Evolutionary conservation across 2,888 invertebrate genomes (phyloP).

Genomic region (Saturnia pavonia): DNA sequence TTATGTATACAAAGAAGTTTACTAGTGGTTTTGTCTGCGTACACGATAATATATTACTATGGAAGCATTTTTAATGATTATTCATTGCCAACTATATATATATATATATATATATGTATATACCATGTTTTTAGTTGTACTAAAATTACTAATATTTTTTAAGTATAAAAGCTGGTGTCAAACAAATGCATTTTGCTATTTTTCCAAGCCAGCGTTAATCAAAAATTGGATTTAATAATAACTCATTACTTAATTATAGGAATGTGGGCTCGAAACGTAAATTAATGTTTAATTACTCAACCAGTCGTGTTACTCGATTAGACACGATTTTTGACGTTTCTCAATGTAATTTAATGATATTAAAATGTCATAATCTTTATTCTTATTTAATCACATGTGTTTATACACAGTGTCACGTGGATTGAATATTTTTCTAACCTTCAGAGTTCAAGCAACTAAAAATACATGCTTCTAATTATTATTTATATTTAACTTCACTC

Average conservation of each 20-base stretch:
- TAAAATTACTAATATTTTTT: too few relatives aligned
- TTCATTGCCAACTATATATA: background rate
- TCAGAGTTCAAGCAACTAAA: too few relatives aligned
- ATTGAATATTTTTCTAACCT: too few relatives aligned
- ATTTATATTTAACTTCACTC: too few relatives aligned
- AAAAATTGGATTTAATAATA: background rate
- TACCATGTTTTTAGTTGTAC: too few relatives aligned
- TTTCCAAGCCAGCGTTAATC: background rate
- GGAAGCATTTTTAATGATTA: background rate
- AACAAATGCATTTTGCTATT: background rate
- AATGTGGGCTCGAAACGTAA: background rate
- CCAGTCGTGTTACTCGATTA: background rate
- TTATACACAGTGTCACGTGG: too few relatives aligned
- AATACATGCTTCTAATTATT: too few relatives aligned
- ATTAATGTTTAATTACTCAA: background rate
- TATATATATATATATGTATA: too few relatives aligned
- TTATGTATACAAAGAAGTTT: background rate
- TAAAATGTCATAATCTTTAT: background rate
- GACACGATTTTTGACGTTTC: background rate
- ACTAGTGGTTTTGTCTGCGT: background rate
- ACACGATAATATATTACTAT: background rate
- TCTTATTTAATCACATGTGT: too few relatives aligned
- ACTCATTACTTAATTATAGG: background rate
- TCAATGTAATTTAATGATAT: background rate
- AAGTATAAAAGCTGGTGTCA: too few relatives aligned